Conservation (phyloP, 2,797 vertebrate species). For the Eleutherodactylus coqui region DNA sequence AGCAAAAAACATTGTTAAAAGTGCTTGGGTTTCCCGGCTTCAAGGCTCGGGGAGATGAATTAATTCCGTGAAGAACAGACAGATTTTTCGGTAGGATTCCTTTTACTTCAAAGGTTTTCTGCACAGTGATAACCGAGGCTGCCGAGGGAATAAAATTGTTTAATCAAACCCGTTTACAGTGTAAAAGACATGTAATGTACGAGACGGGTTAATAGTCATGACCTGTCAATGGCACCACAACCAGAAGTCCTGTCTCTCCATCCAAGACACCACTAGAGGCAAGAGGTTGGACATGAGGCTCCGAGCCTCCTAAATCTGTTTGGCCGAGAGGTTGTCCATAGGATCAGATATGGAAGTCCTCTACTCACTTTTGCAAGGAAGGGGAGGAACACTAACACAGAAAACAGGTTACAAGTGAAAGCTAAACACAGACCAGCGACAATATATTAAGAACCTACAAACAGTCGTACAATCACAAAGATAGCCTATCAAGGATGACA, state of each 20-base stretch:
- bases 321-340: background rate
- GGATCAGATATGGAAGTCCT: background rate
- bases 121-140: conserved; percentile 25
- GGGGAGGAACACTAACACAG: no score
- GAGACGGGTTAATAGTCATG: conserved; percentile 26
- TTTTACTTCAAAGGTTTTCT: conserved; percentile 37
- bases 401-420: no score
- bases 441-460: no score
- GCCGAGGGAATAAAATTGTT: background rate
- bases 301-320: background rate
- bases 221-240: conserved; percentile 2
- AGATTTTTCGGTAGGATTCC: conserved; percentile 27
- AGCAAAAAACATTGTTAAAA: background rate
- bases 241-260: background rate
- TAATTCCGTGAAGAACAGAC: background rate
- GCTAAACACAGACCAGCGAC: no score
- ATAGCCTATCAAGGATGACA: no score
- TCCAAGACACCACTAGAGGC: conserved; percentile 5
- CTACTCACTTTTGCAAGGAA: no score
- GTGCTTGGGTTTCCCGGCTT: background rate
- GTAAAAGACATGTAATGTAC: conserved; percentile 21
- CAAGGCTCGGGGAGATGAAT: conserved; percentile 16
- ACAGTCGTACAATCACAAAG: no score
- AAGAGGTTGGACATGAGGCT: background rate
- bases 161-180: conserved; percentile 12